Evolutionary conservation across 2,888 invertebrate genomes (phyloP), one percentile per base, ranked within the genome.

Genomic region (Pimpla rufipes): DNA sequence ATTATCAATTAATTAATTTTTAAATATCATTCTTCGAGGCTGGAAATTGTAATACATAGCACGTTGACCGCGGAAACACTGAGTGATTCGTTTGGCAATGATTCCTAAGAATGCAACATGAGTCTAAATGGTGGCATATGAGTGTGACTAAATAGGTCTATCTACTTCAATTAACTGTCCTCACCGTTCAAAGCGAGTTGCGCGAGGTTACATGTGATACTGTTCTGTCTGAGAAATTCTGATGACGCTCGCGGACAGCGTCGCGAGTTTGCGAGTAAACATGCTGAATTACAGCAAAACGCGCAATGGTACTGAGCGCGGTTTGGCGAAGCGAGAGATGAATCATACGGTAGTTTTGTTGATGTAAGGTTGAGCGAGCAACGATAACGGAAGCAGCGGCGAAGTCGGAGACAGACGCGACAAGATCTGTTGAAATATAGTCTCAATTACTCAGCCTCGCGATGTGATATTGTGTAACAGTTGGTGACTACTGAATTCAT

Each of bases 261-360:
- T 67, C 42, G 40, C 42, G 52, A 64, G 75, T 62, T 47, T 21
- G n/a, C 55, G 50, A 18, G 55, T 47, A 47, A 75, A 75, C 75
- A 52, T 10, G 29, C 16, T 55, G 70, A n/a, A 70, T 75, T 55
- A 70, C 42, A 50, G 50, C 50, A 47, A 23, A 57, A 74, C 40
- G 13, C 59, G 59, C 37, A 59, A 59, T 16, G 8, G 37, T 16
- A 59, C 57, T n/a, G 57, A 35, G 13, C 62, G 18, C 23, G 29
- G 29, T 29, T 29, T 29, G 3, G 10, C 4, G 40, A 21, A 37
- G 16, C 5, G 35, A 1, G 8, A n/a, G 35, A 18, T 66, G 50
- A 45, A 50, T 59, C 59, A 29, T 45, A n/a, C 3, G 10, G 18
- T 68, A 10, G 29, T 52, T 75, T 68, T 7, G 59, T 45, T 40